Percentiles rank a stretch among this genome's conserved stretches.
phyloP scores from a whole-genome alignment of 2,888 invertebrate genomes.

The Watsonalla binaria region DNA sequence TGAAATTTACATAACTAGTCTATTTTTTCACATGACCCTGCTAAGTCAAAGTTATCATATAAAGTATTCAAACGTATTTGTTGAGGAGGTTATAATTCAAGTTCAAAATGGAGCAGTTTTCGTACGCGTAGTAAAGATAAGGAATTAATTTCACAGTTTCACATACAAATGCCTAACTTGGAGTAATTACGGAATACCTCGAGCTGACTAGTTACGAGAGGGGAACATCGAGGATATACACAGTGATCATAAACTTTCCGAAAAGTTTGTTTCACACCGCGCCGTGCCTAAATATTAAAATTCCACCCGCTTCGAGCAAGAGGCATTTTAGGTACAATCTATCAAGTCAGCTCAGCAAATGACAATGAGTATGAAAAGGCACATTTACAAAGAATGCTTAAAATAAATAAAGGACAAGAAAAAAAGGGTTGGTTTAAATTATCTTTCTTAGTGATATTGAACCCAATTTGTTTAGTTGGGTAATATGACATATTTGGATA shows the following conservation, averaged over 20 bases:
- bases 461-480: constrained; percentile 11
- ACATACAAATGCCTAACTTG: constrained; percentile 28
- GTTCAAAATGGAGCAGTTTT: constrained; percentile 28
- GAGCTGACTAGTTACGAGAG: constrained; percentile 16
- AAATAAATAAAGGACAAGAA: constrained; percentile 25
- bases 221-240: constrained; percentile 27
- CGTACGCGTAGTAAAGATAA: constrained; percentile 26
- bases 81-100: constrained; percentile 23
- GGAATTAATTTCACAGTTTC: constrained; percentile 28
- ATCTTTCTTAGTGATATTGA: constrained; percentile 7
- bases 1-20: neutral
- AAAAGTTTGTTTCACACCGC: constrained; percentile 16
- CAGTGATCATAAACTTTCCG: constrained; percentile 41
- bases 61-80: constrained; percentile 15
- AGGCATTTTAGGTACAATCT: constrained; percentile 23
- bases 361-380: constrained; percentile 58
- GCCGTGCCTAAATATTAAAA: constrained; percentile 1
- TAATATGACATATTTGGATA: constrained; percentile 19
- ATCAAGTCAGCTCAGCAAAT: constrained; percentile 59
- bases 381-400: constrained; percentile 43
- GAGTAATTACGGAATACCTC: constrained; percentile 47
- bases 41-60: neutral
- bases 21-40: constrained; percentile 2
- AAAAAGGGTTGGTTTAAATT: constrained; percentile 26
- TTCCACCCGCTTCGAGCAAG: constrained; percentile 1